phyloP scores from a whole-genome alignment of 2,113 vertebrate genomes.

The Zootoca vivipara region DNA sequence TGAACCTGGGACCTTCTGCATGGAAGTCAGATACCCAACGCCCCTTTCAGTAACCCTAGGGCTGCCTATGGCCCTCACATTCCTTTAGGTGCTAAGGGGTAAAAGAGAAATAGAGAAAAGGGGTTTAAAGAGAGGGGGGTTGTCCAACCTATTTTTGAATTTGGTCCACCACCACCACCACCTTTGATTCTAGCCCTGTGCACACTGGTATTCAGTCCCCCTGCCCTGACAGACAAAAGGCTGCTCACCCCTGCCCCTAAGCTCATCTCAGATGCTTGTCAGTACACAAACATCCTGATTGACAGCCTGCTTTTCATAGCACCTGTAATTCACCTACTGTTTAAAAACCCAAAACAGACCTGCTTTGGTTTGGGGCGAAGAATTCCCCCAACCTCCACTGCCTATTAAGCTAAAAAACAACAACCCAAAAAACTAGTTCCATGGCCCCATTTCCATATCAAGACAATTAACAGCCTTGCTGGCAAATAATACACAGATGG shows the following conservation, averaged over 20 bases:
- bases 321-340: background rate
- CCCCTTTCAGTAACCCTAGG: too few relatives aligned
- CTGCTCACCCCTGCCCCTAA: background rate
- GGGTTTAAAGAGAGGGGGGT: too few relatives aligned
- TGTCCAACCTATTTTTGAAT: too few relatives aligned
- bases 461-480: background rate
- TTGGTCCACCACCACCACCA: too few relatives aligned
- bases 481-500: slow-evolving; percentile 13
- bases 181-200: too few relatives aligned
- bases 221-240: too few relatives aligned
- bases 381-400: background rate
- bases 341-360: background rate
- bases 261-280: background rate
- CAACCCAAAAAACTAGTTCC: background rate
- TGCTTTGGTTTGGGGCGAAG: background rate
- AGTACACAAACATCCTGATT: background rate
- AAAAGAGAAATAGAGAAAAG: too few relatives aligned
- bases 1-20: too few relatives aligned
- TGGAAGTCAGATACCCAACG: too few relatives aligned
- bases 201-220: too few relatives aligned
- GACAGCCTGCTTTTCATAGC: background rate
- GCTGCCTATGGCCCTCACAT: too few relatives aligned
- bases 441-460: background rate
- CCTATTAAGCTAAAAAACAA: background rate
- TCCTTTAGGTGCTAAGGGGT: too few relatives aligned